Evolutionary conservation across 2,113 vertebrate genomes (phyloP).

Genomic region (Callorhinus ursinus): DNA sequence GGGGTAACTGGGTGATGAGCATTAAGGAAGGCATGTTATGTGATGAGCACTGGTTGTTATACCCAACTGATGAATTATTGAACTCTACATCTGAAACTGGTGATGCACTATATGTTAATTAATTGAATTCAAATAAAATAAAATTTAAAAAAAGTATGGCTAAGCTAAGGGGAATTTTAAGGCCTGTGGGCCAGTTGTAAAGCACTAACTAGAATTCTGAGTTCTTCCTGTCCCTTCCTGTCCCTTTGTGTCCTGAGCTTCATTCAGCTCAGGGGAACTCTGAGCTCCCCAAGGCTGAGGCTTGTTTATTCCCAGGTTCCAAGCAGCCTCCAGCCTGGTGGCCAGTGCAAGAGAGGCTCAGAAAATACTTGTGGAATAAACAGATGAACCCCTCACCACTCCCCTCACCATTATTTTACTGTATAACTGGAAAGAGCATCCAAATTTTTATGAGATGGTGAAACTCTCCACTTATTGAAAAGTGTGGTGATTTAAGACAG

Average conservation of each 20-base stretch:
- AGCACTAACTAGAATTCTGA: not conserved
- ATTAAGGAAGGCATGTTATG: not conserved
- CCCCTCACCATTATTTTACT: not conserved
- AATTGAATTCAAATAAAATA: not conserved
- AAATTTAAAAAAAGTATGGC: not conserved
- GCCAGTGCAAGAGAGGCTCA: accelerated
- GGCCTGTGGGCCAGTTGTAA: not conserved
- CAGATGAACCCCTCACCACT: accelerated
- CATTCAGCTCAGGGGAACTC: not conserved
- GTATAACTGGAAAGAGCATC: not conserved
- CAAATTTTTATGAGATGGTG: not conserved
- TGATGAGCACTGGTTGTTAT: not conserved
- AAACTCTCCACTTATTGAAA: not conserved
- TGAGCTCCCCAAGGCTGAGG: not conserved
- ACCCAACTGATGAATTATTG: not conserved
- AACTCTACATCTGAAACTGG: not conserved
- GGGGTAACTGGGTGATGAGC: not conserved
- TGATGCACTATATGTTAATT: not conserved
- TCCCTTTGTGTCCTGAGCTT: not conserved
- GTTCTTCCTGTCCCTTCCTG: not conserved
- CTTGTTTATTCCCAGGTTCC: too few relatives aligned
- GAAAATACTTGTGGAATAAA: not conserved
- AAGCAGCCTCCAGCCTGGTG: accelerated
- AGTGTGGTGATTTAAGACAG: too few relatives aligned
- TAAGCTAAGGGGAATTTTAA: not conserved